Base-by-base conservation (phyloP, 2,113 vertebrate genomes). In the Hystrix cristata region DNA sequence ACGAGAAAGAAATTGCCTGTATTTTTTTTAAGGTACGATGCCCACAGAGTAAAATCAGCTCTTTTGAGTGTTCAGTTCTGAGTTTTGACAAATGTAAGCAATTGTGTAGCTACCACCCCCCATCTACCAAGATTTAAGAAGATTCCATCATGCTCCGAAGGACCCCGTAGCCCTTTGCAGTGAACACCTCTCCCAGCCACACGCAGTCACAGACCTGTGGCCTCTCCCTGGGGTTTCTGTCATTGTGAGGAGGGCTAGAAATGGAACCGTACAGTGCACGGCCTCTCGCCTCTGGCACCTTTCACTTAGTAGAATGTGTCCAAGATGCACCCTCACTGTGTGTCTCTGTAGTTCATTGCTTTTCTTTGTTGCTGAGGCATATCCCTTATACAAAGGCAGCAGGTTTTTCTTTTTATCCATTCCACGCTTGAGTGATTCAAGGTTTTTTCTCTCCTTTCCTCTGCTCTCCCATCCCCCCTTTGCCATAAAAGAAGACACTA, bases 91-190 rank as follows among this genome's bases (percentile, higher is more conserved):
- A n/a, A 23, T 0, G 13, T 13, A 74, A 72, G 72, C 29, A 12
- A n/a, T n/a, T 43, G 14, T 57, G 64, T 29, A 29, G 64, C 27
- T 25, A 57, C 8, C 46, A 21, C 38, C 25, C 5, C 48, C 31
- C n/a, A 38, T 46, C 4, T 48, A 29, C 38, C 31, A 60, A 74
- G 74, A 81, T 29, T 4, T 6, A 21, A 31, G 57, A 64, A 38
- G 21, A 4, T 27, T 38, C 23, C 11, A 13, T 65, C 72, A 29
- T 1, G 12, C 86, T 46, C 38, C 10, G 38, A 38, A 60, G n/a
- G 2, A 5, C n/a, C 64, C 57, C 64, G 0, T 0, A 5, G 55
- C 64, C 29, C 72, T 90, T 51, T 46, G 38, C 2, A 6, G 53
- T 18, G 46, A 48, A 0, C 11, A 12, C 11, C 43, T 62, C 25